Evolutionary conservation across 2,113 vertebrate species (phyloP).

Genomic region (Mormyrus iriodes): DNA sequence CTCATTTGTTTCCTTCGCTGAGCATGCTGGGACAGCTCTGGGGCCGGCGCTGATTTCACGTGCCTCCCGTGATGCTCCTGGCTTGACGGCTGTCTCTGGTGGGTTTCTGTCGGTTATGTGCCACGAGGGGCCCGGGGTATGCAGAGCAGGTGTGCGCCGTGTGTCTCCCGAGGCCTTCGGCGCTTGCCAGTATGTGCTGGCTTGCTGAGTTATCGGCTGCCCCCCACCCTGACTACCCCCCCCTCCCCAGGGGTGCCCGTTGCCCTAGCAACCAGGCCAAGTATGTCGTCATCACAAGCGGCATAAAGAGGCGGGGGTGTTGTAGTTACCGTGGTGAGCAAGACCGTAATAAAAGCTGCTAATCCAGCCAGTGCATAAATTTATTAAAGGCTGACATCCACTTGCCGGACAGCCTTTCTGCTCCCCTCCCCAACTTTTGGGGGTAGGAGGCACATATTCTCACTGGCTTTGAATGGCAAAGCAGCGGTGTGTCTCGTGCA

Average conservation of each 20-base stretch:
- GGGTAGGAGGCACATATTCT: neutral
- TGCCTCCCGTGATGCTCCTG: neutral
- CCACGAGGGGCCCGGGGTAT: neutral
- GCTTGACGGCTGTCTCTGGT: neutral
- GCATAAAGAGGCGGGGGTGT: constrained; percentile 14
- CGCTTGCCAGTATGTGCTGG: neutral
- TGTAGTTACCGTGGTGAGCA: neutral
- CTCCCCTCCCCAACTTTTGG: too few species aligned
- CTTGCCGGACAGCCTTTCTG: neutral
- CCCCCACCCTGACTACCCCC: neutral
- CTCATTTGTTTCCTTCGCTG: neutral
- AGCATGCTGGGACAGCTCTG: neutral
- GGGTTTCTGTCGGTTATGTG: neutral
- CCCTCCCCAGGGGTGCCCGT: constrained; percentile 20
- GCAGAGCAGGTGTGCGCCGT: neutral
- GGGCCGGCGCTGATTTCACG: neutral
- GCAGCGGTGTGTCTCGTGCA: neutral
- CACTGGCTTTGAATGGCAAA: neutral
- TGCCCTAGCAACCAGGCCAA: constrained; percentile 45
- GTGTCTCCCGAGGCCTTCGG: neutral
- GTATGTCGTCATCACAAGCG: constrained; percentile 39
- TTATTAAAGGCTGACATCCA: neutral
- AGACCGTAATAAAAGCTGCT: constrained; percentile 22
- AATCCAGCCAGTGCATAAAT: neutral
- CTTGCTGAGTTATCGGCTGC: neutral